Evolutionary conservation across 2,113 vertebrate species (phyloP).

Genomic region (Solea senegalensis): DNA sequence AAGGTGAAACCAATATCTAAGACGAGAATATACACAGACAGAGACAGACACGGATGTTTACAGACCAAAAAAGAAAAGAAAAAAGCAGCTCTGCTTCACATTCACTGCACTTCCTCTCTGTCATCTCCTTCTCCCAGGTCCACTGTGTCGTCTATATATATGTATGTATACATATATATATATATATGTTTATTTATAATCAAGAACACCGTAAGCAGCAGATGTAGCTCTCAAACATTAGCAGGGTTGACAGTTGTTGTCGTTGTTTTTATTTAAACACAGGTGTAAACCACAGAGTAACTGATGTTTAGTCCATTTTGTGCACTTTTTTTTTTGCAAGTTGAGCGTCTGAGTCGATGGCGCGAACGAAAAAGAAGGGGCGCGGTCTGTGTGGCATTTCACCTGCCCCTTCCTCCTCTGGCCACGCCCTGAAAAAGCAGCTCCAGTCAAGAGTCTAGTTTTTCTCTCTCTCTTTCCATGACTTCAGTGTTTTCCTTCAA

Average conservation of each 20-base stretch:
- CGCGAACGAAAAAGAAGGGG: slow-evolving; percentile 37
- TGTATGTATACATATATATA: too few species aligned
- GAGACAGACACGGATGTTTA: slow-evolving; percentile 48
- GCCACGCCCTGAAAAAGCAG: slow-evolving; percentile 23
- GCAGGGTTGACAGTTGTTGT: slow-evolving; percentile 31
- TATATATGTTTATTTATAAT: slow-evolving; percentile 43
- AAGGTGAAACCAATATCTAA: slow-evolving; percentile 49
- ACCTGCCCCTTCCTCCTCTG: neutral
- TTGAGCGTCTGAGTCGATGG: slow-evolving; percentile 58
- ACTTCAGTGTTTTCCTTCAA: slow-evolving; percentile 19
- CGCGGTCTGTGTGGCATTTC: slow-evolving; percentile 1
- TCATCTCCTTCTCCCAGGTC: slow-evolving; percentile 14
- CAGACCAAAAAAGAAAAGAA: neutral
- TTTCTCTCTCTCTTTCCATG: slow-evolving; percentile 41
- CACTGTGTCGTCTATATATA: slow-evolving; percentile 8
- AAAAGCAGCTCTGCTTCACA: slow-evolving; percentile 40
- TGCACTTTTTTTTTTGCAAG: slow-evolving; percentile 58
- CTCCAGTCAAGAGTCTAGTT: slow-evolving; percentile 42
- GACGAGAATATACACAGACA: slow-evolving; percentile 61
- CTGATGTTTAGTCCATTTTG: slow-evolving; percentile 56
- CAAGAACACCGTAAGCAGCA: slow-evolving; percentile 56
- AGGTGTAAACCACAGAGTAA: slow-evolving; percentile 61
- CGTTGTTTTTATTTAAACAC: slow-evolving; percentile 17
- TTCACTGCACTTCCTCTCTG: slow-evolving; percentile 33
- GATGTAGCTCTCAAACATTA: slow-evolving; percentile 53